Conservation (phyloP, 2,888 invertebrate genomes). For the Empis livida region DNA sequence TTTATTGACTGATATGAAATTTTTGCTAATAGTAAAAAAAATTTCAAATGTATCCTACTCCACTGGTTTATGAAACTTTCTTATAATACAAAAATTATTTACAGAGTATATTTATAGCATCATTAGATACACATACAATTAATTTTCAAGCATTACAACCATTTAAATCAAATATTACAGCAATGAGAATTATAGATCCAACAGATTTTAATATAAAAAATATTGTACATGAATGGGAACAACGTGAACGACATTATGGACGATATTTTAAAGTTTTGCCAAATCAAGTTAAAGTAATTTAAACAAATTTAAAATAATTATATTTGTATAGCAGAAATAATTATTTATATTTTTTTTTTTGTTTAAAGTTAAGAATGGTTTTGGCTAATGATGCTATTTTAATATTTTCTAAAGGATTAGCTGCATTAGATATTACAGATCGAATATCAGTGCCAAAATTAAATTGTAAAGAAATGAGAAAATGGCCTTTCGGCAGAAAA, state of each 20-base stretch:
- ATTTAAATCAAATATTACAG: constrained; percentile 30
- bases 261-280: constrained; percentile 23
- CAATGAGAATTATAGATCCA: constrained; percentile 32
- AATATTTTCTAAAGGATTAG: constrained; percentile 46
- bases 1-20: no score
- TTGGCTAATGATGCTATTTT: constrained; percentile 57
- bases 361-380: constrained; percentile 47
- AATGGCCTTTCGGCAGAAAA: constrained; percentile 48
- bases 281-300: constrained; percentile 22
- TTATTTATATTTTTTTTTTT: not conserved
- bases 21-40: no score
- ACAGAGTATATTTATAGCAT: constrained; percentile 44
- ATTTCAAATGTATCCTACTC: not conserved
- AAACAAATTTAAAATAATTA: not conserved
- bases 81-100: constrained; percentile 12
- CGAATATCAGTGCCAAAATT: constrained; percentile 24
- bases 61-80: not conserved
- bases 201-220: constrained; percentile 30
- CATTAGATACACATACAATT: constrained; percentile 35
- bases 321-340: no score
- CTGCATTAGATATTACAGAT: constrained; percentile 26
- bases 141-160: constrained; percentile 38
- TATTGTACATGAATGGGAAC: constrained; percentile 33
- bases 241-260: constrained; percentile 26
- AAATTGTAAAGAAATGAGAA: constrained; percentile 33